These are phyloP conservation scores for Radopholus similis DNA, from an alignment of 1,140 invertebrate genomes.

Conservation along the genomic window DNA sequence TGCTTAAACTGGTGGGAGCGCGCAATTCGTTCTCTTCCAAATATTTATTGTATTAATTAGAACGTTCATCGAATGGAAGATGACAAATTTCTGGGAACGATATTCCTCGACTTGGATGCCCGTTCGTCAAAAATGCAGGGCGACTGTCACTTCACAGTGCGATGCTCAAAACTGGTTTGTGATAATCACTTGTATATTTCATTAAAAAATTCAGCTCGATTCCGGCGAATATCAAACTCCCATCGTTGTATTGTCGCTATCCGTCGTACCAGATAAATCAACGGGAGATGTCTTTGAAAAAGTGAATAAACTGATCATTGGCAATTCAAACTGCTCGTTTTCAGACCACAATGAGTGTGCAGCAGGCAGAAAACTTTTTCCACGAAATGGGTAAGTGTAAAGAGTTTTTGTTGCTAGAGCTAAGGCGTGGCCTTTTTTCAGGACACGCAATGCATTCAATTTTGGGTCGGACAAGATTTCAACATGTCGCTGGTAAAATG, in stretches of 20 bases:
- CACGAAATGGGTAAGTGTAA: slow-evolving; percentile 99
- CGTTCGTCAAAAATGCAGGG: slow-evolving; percentile 82
- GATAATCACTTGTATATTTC: slow-evolving; percentile 68
- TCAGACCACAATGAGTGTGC: slow-evolving; percentile 74
- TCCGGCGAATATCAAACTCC: slow-evolving; percentile 69
- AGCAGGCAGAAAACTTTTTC: slow-evolving; percentile 89
- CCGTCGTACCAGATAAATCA: slow-evolving; percentile 62
- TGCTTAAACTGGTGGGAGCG: slow-evolving; percentile 55
- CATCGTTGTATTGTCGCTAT: slow-evolving; percentile 86
- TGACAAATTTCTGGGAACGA: slow-evolving; percentile 72
- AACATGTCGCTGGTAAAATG: slow-evolving; percentile 82
- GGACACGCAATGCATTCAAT: slow-evolving; percentile 98
- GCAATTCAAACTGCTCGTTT: slow-evolving; percentile 62
- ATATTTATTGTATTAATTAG: slow-evolving; percentile 27
- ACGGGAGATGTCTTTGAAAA: background rate
- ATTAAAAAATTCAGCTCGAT: slow-evolving; percentile 37
- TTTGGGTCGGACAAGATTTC: slow-evolving; percentile 86
- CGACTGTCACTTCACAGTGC: slow-evolving; percentile 97
- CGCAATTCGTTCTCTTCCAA: slow-evolving; percentile 10
- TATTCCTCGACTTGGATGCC: slow-evolving; percentile 96
- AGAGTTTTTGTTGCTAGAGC: too few relatives aligned
- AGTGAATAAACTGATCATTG: background rate
- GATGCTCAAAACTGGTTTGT: slow-evolving; percentile 77
- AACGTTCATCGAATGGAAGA: slow-evolving; percentile 33
- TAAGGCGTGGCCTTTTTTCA: too few relatives aligned